These are phyloP conservation scores for Muschampia plurimacula DNA, from an alignment of 2,888 invertebrate species.

Conservation along the genomic window DNA sequence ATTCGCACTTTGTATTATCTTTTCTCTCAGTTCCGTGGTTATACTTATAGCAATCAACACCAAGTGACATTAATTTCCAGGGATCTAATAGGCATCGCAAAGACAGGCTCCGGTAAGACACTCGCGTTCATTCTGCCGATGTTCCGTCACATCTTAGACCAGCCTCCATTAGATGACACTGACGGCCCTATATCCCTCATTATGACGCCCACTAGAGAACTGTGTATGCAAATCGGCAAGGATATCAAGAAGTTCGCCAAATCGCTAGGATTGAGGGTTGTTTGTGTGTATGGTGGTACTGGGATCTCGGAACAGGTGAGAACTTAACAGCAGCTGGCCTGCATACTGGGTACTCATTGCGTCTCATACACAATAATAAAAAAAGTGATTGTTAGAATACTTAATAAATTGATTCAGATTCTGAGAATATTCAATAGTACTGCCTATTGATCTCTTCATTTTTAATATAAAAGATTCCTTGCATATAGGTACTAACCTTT, in stretches of 20 bases:
- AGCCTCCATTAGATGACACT: conserved; percentile 96
- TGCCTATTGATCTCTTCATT: too few species aligned
- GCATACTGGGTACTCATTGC: too few species aligned
- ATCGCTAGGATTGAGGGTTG: conserved; percentile 93
- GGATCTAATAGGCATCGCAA: conserved; percentile 99
- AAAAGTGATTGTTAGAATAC: too few species aligned
- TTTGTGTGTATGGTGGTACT: conserved; percentile 99
- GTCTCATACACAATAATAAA: too few species aligned
- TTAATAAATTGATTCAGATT: too few species aligned
- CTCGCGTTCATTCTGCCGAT: conserved; percentile 98
- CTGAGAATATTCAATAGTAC: too few species aligned
- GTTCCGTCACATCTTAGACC: conserved; percentile 98
- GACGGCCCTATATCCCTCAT: conserved; percentile 99
- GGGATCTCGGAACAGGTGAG: conserved; percentile 95
- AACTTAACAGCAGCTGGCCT: too few species aligned
- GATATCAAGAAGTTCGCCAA: conserved; percentile 98
- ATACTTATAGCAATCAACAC: background rate
- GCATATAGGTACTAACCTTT: too few species aligned
- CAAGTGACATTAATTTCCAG: conserved; percentile 54
- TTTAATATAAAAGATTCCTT: too few species aligned
- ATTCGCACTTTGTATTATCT: too few species aligned
- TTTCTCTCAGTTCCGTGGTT: too few species aligned
- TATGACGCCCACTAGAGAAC: conserved; percentile 98
- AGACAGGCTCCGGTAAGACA: conserved; percentile 99
- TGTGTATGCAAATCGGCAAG: conserved; percentile 99